A percentile compares a stretch with the other conserved stretches of the same genome.
These are phyloP conservation scores for Hycleus cichorii DNA, from an alignment of 1,140 invertebrate species.

Conservation along the genomic window DNA sequence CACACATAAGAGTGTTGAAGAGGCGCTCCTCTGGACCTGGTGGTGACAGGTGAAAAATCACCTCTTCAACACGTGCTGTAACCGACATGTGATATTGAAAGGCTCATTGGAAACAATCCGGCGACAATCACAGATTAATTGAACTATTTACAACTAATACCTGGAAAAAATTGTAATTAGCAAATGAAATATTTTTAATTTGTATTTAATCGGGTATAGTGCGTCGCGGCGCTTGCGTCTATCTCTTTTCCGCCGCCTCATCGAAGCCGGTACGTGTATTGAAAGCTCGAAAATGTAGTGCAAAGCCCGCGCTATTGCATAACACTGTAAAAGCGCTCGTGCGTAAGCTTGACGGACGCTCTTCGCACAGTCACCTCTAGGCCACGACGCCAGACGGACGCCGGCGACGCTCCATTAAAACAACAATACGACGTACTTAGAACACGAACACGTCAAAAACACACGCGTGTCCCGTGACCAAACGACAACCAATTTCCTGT, in stretches of 20 bases:
- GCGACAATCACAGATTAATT: too few species aligned
- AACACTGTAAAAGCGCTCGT: conserved; percentile 6
- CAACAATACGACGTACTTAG: background rate
- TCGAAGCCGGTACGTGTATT: too few species aligned
- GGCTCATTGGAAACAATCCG: too few species aligned
- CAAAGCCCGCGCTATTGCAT: conserved; percentile 7
- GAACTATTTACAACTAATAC: too few species aligned
- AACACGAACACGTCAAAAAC: conserved; percentile 1
- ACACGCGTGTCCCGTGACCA: background rate
- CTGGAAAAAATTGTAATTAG: too few species aligned
- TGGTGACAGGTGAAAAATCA: conserved; percentile 36
- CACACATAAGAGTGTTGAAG: conserved; percentile 19
- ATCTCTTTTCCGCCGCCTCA: too few species aligned
- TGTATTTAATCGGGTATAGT: too few species aligned
- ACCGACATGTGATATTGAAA: too few species aligned
- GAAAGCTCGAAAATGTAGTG: background rate
- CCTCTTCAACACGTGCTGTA: conserved; percentile 28
- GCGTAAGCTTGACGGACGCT: conserved; percentile 3
- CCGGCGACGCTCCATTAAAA: too few species aligned
- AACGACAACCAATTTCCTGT: background rate
- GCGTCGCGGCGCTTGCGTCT: too few species aligned
- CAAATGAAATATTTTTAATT: too few species aligned
- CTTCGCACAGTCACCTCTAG: background rate
- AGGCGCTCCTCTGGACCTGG: conserved; percentile 21
- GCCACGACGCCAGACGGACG: conserved; percentile 6